Base-by-base conservation (phyloP, 1,140 invertebrate genomes). In the Drosophila grimshawi region DNA sequence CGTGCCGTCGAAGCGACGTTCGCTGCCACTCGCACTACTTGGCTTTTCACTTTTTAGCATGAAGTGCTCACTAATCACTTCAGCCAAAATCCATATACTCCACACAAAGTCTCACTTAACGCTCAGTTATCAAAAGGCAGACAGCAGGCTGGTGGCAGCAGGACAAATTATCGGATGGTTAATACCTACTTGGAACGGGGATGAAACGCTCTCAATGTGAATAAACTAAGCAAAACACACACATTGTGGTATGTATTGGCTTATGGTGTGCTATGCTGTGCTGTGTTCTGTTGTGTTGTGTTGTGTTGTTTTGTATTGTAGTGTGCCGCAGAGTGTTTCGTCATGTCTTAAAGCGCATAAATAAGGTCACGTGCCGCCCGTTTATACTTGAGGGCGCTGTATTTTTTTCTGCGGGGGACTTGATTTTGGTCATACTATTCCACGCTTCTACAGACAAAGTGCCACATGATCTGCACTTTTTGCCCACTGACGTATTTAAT, bases 11-110 rank as follows among this genome's bases (percentile, higher is more conserved):
- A 77, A 89, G 45, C 89, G 89, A 43, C 89, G 89, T 45, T 89
- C 89, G 63, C 72, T 82, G 89, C 85, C 78, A 91, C 68, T 91
- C 85, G 81, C 83, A 91, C 89, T 91, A 90, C 85, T 91, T 89
- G 85, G 89, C 89, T 91, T 89, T 91, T 91, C 90, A 91, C 89
- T 91, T 91, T 89, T 91, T 88, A 91, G 72, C 85, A 89, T 82
- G 81, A 89, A 90, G 79, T 82, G 70, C 80, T 65, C 78, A 56
- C 76, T 86, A 76, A 83, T 81, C 82, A 85, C 67, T 82, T 77
- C 70, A 78, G 73, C 65, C 67, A 76, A 73, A 74, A 72, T 82
- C 19, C 19, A 19, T 19, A 64, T 69, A 55, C 72, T 78, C 72
- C 78, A 61, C 74, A 76, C 76, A 69, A 57, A 68, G 52, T 51